Evolutionary conservation across 1,140 invertebrate species (phyloP), one percentile per base, ranked within the genome.

Genomic region (Pomacea maculata): DNA sequence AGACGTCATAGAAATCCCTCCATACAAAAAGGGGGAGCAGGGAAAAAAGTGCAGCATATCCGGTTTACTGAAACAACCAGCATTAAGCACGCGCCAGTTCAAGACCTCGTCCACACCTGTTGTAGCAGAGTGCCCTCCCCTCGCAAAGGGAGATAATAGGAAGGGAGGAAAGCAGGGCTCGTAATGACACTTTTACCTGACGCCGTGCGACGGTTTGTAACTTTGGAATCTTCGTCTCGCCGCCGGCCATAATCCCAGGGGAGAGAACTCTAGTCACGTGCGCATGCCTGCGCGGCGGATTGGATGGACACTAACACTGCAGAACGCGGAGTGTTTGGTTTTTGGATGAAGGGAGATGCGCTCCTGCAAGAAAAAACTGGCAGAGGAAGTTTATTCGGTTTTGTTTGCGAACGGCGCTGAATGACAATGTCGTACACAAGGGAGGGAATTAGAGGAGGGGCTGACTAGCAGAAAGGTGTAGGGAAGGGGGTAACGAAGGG

Each of bases 121-220:
- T 70, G 67, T n/a, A 34, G 29, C 67, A n/a, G 67, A 25, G 67
- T 34, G 67, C 67, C 67, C 67, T 34, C 67, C 29, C n/a, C 29
- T 70, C 12, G 67, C 67, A 25, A 70, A 70, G 67, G 67, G 67
- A 70, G 54, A 75, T 75, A 75, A 75, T 75, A 54, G 74, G 14
- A 75, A 61, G 74, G 74, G 74, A 75, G 74, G 74, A 17, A 63
- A 75, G 74, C 21, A 54, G 55, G 61, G 74, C 25, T 75, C 21
- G 74, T 70, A 70, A 75, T 75, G 74, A 75, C 74, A 75, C 74
- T 63, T 75, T 75, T 57, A 75, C 61, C 54, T 63, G 74, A 75
- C 54, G 54, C 52, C 15, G 74, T 75, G 74, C 54, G 25, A 34
- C 21, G 54, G 67, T 70, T 70, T 14, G 29, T n/a, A n/a, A 70